Evolutionary conservation across 2,797 vertebrate genomes (phyloP), one percentile per base, ranked within the genome.

Genomic region (Emydoidea blandingii): DNA sequence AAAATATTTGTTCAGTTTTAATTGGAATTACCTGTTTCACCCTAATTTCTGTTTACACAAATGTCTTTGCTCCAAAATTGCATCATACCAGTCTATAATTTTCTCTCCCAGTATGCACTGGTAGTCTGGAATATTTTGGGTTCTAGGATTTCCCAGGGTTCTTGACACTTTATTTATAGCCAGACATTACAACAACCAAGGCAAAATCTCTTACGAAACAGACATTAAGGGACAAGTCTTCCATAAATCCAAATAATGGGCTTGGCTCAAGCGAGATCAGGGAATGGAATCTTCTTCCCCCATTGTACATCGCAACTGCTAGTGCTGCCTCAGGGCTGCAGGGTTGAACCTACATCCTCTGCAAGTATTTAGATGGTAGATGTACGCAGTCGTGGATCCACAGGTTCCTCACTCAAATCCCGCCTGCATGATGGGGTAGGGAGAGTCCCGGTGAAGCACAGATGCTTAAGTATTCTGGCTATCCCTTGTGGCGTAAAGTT

Each of bases 261-360:
- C 95, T 96, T 90, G 94, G 62, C 90, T 95, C 52, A 91, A 96
- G 90, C 56, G 37, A 96, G 93, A 41, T 72, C 84, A 94, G 91
- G 85, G 90, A 94, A 88, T 96, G 74, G 96, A 97, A 96, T 97
- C 97, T 94, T 97, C 97, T 97, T 96, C 96, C 81, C 92, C 92
- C 59, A 1, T 91, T 94, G 87, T 93, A 89, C 87, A 50, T 65
- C 3, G 1, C 56, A 89, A 18, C 59, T 62, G 59, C 31, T 34
- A 59, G 14, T 62, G 94, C 41, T 83, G 93, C 86, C 92, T 97
- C 95, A 96, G 94, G 83, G 37, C 68, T 72, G 9, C 37, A 72
- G 9, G 10, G 65, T 88, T 97, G 96, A 97, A 96, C 85, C 91
- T 96, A 81, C 68, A 49, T 76, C 83, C 96, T 97, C 83, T 89